These are phyloP conservation scores for Drosophila aff. DNA, from an alignment of 1,140 invertebrate genomes.

Conservation along the genomic window DNA sequence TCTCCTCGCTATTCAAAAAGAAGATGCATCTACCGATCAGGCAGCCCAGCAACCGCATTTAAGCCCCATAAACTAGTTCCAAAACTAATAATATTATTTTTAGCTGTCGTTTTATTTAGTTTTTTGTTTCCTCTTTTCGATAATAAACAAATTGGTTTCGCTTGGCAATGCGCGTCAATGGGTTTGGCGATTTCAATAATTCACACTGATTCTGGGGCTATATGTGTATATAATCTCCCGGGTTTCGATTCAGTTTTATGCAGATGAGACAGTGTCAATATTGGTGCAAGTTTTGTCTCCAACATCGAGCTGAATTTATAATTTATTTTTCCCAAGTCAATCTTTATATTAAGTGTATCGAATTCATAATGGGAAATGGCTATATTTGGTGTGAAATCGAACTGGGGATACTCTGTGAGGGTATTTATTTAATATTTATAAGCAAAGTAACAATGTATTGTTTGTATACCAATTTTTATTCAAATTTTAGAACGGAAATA, in stretches of 20 bases:
- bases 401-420: constrained; percentile 6
- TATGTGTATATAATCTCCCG: constrained; percentile 29
- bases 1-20: constrained; percentile 20
- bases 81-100: constrained; percentile 26
- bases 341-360: constrained; percentile 34
- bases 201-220: constrained; percentile 46
- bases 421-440: too few species aligned
- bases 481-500: too few species aligned
- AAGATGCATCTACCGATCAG: constrained; percentile 26
- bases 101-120: neutral
- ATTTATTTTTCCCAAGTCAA: constrained; percentile 46
- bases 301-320: constrained; percentile 23
- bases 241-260: constrained; percentile 40
- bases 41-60: constrained; percentile 26
- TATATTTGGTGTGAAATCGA: neutral
- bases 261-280: constrained; percentile 42
- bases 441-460: too few species aligned
- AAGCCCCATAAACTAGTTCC: constrained; percentile 37
- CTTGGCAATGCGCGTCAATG: constrained; percentile 23
- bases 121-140: constrained; percentile 13
- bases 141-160: constrained; percentile 39
- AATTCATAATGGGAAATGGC: constrained; percentile 21
- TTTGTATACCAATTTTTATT: too few species aligned
- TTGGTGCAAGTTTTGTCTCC: constrained; percentile 40
- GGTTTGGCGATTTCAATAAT: constrained; percentile 30